Evolutionary conservation across 1,140 invertebrate species (phyloP).

Genomic region (Potamilus streckersoni): DNA sequence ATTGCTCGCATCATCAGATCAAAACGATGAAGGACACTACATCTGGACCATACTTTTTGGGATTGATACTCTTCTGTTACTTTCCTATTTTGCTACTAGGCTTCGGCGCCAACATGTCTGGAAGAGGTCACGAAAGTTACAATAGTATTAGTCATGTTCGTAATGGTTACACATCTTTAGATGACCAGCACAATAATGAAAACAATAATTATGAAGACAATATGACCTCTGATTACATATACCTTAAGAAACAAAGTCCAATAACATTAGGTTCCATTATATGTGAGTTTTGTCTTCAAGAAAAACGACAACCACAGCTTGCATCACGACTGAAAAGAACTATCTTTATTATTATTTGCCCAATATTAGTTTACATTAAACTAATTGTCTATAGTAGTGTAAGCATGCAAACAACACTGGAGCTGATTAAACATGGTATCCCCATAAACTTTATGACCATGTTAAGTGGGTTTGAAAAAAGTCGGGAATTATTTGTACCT

Average conservation of each 20-base stretch:
- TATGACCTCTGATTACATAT: too few species aligned
- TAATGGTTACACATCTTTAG: too few species aligned
- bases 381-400: neutral
- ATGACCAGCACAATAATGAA: too few species aligned
- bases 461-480: neutral
- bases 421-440: slow-evolving; percentile 5
- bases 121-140: neutral
- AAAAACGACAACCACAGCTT: neutral
- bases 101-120: neutral
- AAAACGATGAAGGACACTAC: neutral
- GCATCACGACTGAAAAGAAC: neutral
- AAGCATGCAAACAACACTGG: neutral
- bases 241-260: neutral
- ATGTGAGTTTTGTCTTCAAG: neutral
- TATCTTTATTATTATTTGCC: neutral
- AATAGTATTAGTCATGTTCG: neutral
- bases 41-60: slow-evolving; percentile 2
- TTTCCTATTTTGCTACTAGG: slow-evolving; percentile 7
- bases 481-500: slow-evolving; percentile 9
- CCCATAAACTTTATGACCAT: slow-evolving; percentile 18
- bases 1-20: neutral
- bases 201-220: too few species aligned
- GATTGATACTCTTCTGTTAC: slow-evolving; percentile 1
- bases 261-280: neutral
- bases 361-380: slow-evolving; percentile 1